A percentile compares a stretch with the other conserved stretches of the same genome.
Conservation (phyloP, 2,797 vertebrate genomes). For the Rhincodon typus region DNA sequence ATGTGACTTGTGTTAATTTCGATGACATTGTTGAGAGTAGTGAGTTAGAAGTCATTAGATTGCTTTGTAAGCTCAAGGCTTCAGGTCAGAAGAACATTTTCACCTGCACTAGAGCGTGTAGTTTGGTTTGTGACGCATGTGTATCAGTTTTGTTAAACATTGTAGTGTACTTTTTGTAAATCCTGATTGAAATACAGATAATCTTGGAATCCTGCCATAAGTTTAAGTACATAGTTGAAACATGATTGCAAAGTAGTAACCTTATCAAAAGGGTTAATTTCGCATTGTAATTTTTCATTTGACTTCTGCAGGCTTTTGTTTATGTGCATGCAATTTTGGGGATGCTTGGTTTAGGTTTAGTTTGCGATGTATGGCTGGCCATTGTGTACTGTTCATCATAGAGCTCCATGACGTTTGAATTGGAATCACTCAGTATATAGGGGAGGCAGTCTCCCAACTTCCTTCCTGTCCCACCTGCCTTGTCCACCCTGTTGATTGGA, state of each 20-base stretch:
- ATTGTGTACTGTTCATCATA: not conserved
- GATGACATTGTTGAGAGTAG: not conserved
- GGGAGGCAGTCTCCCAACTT: not conserved
- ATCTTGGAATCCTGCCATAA: not conserved
- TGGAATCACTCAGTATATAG: not conserved
- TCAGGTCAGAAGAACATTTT: not conserved
- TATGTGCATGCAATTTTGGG: not conserved
- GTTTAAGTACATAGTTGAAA: not conserved
- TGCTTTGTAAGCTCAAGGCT: not conserved
- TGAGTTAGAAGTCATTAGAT: not conserved
- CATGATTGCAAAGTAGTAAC: not conserved
- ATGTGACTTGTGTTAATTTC: not conserved
- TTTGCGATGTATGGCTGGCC: not conserved
- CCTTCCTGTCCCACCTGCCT: not conserved
- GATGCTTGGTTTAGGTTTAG: not conserved
- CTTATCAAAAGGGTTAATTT: not conserved
- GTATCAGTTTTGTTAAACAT: not conserved
- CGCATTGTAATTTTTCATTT: not conserved
- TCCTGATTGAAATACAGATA: not conserved
- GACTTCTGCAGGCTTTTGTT: not conserved
- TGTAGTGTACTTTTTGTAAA: not conserved
- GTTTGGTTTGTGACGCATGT: not conserved
- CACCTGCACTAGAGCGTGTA: not conserved
- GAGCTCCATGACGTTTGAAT: not conserved
- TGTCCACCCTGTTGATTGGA: not conserved